Percentiles rank a stretch among this genome's conserved stretches.
These are phyloP conservation scores for Pelusios castaneus DNA, from an alignment of 2,113 vertebrate genomes.

Conservation along the genomic window DNA sequence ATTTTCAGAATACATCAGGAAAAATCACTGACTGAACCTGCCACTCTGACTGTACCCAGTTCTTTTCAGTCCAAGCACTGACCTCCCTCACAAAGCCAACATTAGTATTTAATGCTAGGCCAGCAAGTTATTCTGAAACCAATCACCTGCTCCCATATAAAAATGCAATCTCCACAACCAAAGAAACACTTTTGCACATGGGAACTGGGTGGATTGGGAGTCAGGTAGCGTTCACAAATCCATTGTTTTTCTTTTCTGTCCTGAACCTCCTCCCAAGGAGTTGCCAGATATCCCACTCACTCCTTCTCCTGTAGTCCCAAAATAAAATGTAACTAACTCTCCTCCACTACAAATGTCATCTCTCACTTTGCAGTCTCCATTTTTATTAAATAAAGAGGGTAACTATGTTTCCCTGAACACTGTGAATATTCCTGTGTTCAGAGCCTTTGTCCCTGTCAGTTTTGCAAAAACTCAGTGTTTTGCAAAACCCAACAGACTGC, in stretches of 20 bases:
- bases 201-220: neutral
- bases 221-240: neutral
- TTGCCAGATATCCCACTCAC: neutral
- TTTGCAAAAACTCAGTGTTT: neutral
- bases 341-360: neutral
- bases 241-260: neutral
- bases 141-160: neutral
- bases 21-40: accelerated
- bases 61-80: neutral
- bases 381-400: neutral
- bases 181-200: neutral
- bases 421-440: neutral
- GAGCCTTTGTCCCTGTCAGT: accelerated
- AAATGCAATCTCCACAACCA: neutral
- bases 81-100: neutral
- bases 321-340: neutral
- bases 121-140: neutral
- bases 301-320: neutral
- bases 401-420: neutral
- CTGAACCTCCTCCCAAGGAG: neutral
- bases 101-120: neutral
- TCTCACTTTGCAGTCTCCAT: neutral
- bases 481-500: neutral
- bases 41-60: neutral
- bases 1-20: neutral